A percentile compares a stretch with the other conserved stretches of the same genome.
Evolutionary conservation across 2,113 vertebrate species (phyloP).

Genomic region (Calyptommatus sinebrachiatus): DNA sequence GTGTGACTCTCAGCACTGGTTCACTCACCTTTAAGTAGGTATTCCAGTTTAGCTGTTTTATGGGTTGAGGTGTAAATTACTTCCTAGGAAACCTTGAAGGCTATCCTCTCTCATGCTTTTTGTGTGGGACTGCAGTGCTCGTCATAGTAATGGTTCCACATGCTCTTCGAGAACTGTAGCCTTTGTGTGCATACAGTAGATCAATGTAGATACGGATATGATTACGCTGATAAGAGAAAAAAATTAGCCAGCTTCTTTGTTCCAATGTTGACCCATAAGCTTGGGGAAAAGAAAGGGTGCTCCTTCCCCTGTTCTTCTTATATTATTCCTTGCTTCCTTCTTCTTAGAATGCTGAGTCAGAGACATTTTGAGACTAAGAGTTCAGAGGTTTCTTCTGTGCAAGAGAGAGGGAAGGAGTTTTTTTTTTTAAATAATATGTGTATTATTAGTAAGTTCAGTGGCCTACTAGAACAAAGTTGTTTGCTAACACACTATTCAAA

Average conservation of each 20-base stretch:
- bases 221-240: neutral
- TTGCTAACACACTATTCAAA: too few species aligned
- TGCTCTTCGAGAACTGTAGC: neutral
- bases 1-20: too few species aligned
- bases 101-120: neutral
- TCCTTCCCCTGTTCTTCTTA: neutral
- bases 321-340: neutral
- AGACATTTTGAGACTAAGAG: too few species aligned
- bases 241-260: neutral
- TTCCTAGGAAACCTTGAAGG: neutral
- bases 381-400: neutral
- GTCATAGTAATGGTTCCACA: neutral
- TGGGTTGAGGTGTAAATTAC: neutral
- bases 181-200: neutral
- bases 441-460: too few species aligned
- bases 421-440: too few species aligned
- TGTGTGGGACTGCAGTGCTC: neutral
- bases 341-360: neutral
- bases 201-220: neutral
- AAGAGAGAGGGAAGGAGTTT: neutral
- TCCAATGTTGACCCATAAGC: neutral
- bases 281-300: neutral
- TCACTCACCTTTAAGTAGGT: neutral
- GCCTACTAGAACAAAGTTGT: too few species aligned
- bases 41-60: slow-evolving; percentile 9